These are phyloP conservation scores for Chydorus sphaericus DNA, from an alignment of 2,888 invertebrate genomes.

Conservation along the genomic window DNA sequence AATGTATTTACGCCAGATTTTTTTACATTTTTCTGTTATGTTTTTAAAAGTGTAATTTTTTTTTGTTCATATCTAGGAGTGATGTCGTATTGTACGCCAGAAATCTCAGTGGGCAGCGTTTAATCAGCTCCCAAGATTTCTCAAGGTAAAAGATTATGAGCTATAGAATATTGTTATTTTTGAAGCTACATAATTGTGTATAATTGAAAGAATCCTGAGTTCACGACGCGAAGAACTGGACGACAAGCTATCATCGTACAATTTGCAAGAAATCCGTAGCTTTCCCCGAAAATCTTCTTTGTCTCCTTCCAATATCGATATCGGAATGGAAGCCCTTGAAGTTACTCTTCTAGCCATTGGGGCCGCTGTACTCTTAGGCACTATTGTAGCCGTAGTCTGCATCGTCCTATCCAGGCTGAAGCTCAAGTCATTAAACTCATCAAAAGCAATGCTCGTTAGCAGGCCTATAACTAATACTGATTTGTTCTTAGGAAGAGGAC, in stretches of 20 bases:
- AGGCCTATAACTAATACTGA: background rate
- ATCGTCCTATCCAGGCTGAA: constrained; percentile 29
- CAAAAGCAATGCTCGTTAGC: background rate
- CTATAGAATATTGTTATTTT: too few relatives aligned
- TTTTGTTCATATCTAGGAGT: constrained; percentile 42
- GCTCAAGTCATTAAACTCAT: background rate
- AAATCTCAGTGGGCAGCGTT: constrained; percentile 61
- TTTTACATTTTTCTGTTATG: constrained; percentile 10
- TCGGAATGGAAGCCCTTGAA: constrained; percentile 18
- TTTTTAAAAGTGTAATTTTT: constrained; percentile 4
- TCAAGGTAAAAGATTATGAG: background rate
- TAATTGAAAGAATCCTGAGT: constrained; percentile 14
- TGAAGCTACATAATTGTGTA: background rate
- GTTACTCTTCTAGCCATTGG: constrained; percentile 17
- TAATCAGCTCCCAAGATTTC: constrained; percentile 53
- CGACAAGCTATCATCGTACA: constrained; percentile 16
- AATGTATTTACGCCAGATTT: constrained; percentile 25
- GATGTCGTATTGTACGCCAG: constrained; percentile 75
- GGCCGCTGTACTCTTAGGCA: constrained; percentile 52
- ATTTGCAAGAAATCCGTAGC: constrained; percentile 19
- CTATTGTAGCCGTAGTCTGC: constrained; percentile 60
- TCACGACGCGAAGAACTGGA: constrained; percentile 7
- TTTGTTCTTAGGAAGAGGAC: background rate
- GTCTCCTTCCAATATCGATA: constrained; percentile 22
- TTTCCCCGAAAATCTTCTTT: constrained; percentile 20